These are phyloP conservation scores for Calypte anna DNA, from an alignment of 2,113 vertebrate genomes.

Conservation along the genomic window DNA sequence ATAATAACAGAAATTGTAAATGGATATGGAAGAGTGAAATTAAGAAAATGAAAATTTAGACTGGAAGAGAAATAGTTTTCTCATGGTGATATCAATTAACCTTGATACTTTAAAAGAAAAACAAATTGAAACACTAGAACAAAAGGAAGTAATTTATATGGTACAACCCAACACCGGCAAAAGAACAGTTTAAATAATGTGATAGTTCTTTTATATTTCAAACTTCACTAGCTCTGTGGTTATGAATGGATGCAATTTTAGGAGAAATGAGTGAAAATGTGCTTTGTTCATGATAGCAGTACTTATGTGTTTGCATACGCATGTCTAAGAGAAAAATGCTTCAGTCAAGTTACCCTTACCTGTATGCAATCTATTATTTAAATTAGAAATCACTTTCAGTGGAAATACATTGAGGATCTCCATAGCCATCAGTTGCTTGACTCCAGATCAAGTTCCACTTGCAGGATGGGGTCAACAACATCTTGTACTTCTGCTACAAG, in stretches of 20 bases:
- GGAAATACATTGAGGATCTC: not conserved
- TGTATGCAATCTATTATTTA: not conserved
- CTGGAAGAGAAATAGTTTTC: not conserved
- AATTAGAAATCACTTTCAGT: not conserved
- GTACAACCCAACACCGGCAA: not conserved
- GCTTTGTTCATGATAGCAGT: not conserved
- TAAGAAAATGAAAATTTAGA: not conserved
- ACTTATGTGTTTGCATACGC: not conserved
- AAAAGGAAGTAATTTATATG: not conserved
- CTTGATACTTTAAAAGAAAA: not conserved
- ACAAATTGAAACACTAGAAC: not conserved
- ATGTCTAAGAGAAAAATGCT: constrained; percentile 1
- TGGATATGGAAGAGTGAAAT: not conserved
- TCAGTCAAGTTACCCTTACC: not conserved
- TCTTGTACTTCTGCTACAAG: not conserved
- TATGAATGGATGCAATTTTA: constrained; percentile 45
- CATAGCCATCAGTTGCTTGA: not conserved
- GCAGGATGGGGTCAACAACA: not conserved
- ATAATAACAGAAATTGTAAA: not conserved
- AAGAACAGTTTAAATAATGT: constrained; percentile 27
- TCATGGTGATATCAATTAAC: not conserved
- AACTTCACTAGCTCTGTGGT: not conserved
- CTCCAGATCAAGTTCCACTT: not conserved
- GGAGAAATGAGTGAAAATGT: not conserved
- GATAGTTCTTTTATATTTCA: not conserved